Evolutionary conservation across 2,113 vertebrate genomes (phyloP).

Genomic region (Tetrao urogallus): DNA sequence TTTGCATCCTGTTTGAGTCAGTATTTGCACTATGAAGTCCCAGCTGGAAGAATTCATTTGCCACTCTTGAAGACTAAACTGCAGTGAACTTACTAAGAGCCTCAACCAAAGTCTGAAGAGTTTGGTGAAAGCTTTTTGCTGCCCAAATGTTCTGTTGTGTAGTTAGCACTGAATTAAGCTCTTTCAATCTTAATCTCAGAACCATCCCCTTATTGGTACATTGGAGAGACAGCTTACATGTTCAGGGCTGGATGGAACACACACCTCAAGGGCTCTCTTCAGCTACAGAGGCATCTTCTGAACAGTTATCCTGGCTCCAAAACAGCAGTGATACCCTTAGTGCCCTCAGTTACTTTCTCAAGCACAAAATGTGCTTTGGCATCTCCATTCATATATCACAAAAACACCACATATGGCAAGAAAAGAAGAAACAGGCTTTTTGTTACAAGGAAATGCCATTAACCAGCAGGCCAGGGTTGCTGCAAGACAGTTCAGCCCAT

Average conservation of each 20-base stretch:
- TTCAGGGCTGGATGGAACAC: background rate
- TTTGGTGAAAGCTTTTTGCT: background rate
- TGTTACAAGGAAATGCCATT: conserved; percentile 53
- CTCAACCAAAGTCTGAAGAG: background rate
- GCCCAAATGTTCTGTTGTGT: background rate
- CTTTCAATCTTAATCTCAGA: background rate
- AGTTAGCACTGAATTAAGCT: background rate
- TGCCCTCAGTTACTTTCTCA: background rate
- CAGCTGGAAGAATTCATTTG: background rate
- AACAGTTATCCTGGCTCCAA: background rate
- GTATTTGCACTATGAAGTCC: background rate
- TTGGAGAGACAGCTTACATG: background rate
- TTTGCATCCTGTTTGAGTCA: background rate
- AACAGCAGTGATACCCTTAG: background rate
- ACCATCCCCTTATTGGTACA: background rate
- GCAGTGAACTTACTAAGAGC: background rate
- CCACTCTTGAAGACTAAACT: background rate
- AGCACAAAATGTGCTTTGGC: background rate
- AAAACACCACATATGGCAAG: background rate
- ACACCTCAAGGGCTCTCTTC: background rate
- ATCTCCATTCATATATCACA: background rate
- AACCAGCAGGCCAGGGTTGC: background rate
- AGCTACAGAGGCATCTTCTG: background rate
- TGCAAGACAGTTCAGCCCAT: conserved; percentile 32
- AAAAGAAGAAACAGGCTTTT: background rate